phyloP scores from a whole-genome alignment of 2,113 vertebrate genomes.

The Indicator maculatus region DNA sequence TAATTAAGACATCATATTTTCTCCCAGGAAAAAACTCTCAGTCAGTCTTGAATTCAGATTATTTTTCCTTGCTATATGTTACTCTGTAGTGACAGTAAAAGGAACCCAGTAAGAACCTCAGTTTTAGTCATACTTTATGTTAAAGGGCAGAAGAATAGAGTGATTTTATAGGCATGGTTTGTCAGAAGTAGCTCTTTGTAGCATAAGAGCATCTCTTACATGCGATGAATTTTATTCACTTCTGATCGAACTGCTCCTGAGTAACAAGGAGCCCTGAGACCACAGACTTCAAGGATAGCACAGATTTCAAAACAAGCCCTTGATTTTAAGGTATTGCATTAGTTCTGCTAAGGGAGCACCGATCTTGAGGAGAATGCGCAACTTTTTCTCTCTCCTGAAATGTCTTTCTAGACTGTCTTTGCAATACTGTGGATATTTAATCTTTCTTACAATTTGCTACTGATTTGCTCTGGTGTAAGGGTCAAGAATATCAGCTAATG shows the following conservation, averaged over 20 bases:
- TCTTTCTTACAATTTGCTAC: background rate
- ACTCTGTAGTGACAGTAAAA: background rate
- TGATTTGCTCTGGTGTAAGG: background rate
- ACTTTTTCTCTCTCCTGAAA: background rate
- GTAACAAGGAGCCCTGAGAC: background rate
- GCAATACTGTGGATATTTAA: background rate
- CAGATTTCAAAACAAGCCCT: background rate
- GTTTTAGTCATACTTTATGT: background rate
- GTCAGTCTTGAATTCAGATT: background rate
- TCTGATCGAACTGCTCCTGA: background rate
- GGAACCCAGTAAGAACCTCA: background rate
- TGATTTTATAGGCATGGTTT: background rate
- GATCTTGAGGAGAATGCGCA: background rate
- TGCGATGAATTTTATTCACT: background rate
- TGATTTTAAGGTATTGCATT: background rate
- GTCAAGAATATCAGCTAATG: background rate
- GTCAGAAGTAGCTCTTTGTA: background rate
- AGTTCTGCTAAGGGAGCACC: background rate
- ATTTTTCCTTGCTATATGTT: background rate
- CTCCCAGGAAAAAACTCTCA: background rate
- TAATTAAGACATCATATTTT: background rate
- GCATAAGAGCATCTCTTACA: background rate
- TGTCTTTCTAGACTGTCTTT: background rate
- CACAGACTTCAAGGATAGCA: background rate
- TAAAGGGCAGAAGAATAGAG: background rate